phyloP scores from a whole-genome alignment of 2,888 invertebrate genomes.

The Ophion ventricosus region DNA sequence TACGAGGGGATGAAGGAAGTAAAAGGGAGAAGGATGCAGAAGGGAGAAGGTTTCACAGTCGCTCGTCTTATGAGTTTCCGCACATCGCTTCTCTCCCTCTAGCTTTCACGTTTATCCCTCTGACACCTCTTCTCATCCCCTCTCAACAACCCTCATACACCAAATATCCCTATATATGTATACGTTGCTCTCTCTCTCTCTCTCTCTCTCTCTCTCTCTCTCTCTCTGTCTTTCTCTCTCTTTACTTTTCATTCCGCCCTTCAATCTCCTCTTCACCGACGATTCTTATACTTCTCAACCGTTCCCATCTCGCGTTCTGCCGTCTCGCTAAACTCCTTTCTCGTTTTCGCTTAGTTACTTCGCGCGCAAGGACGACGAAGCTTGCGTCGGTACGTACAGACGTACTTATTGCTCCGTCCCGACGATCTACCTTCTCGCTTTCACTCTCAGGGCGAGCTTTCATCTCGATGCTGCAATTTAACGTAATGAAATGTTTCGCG shows the following conservation, averaged over 20 bases:
- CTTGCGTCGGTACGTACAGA: slow-evolving; percentile 18
- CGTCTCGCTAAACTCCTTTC: slow-evolving; percentile 48
- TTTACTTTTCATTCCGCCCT: slow-evolving; percentile 20
- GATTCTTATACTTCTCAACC: slow-evolving; percentile 42
- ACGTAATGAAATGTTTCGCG: slow-evolving; percentile 73
- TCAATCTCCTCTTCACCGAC: slow-evolving; percentile 25
- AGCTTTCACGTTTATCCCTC: slow-evolving; percentile 1
- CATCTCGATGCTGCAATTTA: slow-evolving; percentile 66
- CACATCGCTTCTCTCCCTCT: slow-evolving; percentile 21
- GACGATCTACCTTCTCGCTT: background rate
- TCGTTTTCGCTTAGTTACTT: slow-evolving; percentile 65
- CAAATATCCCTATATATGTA: slow-evolving; percentile 24
- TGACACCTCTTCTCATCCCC: slow-evolving; percentile 11
- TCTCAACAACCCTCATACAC: slow-evolving; percentile 45
- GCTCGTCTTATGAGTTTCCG: slow-evolving; percentile 56
- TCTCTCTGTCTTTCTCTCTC: slow-evolving; percentile 23
- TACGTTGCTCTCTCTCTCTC: background rate
- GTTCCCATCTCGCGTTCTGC: slow-evolving; percentile 25
- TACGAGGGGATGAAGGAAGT: slow-evolving; percentile 44
- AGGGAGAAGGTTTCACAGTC: slow-evolving; percentile 44
- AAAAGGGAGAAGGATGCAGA: slow-evolving; percentile 32
- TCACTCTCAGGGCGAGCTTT: slow-evolving; percentile 32
- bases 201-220: slow-evolving; percentile 29
- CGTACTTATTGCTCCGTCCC: slow-evolving; percentile 27
- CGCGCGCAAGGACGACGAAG: slow-evolving; percentile 39